Conservation (phyloP, 92 coral and sea anemone species). For the Parazoanthus atlanticus region DNA sequence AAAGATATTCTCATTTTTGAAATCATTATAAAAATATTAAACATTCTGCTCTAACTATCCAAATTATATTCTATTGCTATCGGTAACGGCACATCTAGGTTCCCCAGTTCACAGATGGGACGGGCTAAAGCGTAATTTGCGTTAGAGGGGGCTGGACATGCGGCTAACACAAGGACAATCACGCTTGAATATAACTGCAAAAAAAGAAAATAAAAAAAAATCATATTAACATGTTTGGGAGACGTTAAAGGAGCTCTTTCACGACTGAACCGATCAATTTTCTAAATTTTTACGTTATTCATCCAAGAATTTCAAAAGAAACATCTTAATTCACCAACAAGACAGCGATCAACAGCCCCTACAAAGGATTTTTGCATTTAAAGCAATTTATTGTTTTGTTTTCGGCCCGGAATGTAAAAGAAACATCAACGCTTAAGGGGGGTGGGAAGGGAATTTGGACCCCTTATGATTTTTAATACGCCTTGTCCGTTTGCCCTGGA, state of each 20-base stretch:
- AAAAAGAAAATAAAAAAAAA: conserved; percentile 54
- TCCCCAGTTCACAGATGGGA: background rate
- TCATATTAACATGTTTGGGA: conserved; percentile 27
- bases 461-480: too few relatives aligned
- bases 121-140: background rate
- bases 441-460: too few relatives aligned
- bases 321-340: too few relatives aligned
- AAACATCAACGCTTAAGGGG: too few relatives aligned
- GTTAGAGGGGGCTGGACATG: conserved; percentile 13
- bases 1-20: background rate
- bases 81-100: background rate
- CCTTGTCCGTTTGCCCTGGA: too few relatives aligned
- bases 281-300: background rate
- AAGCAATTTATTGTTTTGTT: too few relatives aligned
- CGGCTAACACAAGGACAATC: conserved; percentile 48
- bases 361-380: too few relatives aligned
- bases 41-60: background rate
- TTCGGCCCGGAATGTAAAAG: too few relatives aligned
- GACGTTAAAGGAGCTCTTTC: background rate
- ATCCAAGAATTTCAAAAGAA: background rate
- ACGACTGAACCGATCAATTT: background rate
- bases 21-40: background rate
- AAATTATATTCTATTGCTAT: background rate
- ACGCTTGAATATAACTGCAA: conserved; percentile 85
- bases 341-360: too few relatives aligned